Evolutionary conservation across 2,888 invertebrate genomes (phyloP).

Genomic region (Drosophila neotestacea): DNA sequence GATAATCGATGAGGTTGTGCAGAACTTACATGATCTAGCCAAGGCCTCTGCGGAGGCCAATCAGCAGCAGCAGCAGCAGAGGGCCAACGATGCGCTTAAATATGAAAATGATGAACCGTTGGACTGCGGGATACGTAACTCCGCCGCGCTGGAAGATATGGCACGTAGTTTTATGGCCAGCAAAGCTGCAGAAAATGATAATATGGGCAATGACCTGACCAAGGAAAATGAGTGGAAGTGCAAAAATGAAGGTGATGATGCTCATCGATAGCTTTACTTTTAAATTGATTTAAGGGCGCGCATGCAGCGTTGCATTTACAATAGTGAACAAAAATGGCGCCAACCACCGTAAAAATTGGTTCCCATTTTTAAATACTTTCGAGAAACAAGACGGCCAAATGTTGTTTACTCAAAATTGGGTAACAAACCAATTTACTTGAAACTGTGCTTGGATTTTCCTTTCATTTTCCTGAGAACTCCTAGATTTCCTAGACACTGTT

Average conservation of each 20-base stretch:
- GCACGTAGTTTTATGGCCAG: slow-evolving; percentile 61
- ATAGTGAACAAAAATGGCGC: slow-evolving; percentile 8
- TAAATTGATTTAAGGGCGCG: slow-evolving; percentile 20
- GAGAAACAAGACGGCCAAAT: too few relatives aligned
- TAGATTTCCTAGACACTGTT: too few relatives aligned
- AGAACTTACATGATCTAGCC: slow-evolving; percentile 71
- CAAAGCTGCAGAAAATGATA: slow-evolving; percentile 47
- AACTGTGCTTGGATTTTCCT: too few relatives aligned
- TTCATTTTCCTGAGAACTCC: too few relatives aligned
- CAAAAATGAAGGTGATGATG: slow-evolving; percentile 57
- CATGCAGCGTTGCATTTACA: slow-evolving; percentile 43
- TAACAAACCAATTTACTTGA: too few relatives aligned
- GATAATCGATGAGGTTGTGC: slow-evolving; percentile 71
- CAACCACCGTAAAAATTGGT: too few relatives aligned
- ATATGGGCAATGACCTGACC: slow-evolving; percentile 42
- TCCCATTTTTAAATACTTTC: too few relatives aligned
- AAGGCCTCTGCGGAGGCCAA: slow-evolving; percentile 67
- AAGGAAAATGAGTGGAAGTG: slow-evolving; percentile 64
- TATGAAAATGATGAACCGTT: slow-evolving; percentile 71
- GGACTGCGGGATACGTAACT: slow-evolving; percentile 76
- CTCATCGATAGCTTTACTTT: slow-evolving; percentile 36
- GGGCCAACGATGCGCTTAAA: slow-evolving; percentile 48
- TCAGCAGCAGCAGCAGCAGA: slow-evolving; percentile 57
- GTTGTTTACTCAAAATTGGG: too few relatives aligned
- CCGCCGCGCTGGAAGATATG: slow-evolving; percentile 63